Percentiles rank a stretch among this genome's conserved stretches.
phyloP scores from a whole-genome alignment of 2,797 vertebrate species.

The Xenentodon cancila region DNA sequence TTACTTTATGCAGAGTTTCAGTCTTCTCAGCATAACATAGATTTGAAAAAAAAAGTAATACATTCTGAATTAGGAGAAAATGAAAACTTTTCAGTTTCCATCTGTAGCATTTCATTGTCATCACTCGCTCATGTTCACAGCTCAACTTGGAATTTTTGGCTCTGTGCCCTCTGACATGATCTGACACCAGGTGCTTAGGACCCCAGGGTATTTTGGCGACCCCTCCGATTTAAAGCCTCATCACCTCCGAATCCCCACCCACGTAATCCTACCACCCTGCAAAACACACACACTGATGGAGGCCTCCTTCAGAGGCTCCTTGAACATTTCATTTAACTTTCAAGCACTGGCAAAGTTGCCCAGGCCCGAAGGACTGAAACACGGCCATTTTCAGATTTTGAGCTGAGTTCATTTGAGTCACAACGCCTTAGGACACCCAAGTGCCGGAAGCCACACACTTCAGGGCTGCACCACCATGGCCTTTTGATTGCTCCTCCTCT shows the following conservation, averaged over 20 bases:
- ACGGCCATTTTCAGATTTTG: conserved; percentile 19
- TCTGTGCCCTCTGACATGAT: conserved; percentile 58
- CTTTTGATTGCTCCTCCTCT: conserved; percentile 78
- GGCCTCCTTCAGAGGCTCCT: neutral
- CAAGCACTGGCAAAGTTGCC: neutral
- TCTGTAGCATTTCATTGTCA: conserved; percentile 55
- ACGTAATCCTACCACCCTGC: conserved; percentile 50
- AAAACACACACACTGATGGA: conserved; percentile 12
- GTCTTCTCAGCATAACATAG: no score
- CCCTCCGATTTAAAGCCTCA: conserved; percentile 67
- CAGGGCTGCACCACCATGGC: conserved; percentile 48
- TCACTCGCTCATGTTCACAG: conserved; percentile 45
- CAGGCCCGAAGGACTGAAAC: conserved; percentile 13
- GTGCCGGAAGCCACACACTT: conserved; percentile 53
- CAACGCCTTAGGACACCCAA: conserved; percentile 54
- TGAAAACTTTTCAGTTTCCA: conserved; percentile 20
- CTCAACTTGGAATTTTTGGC: conserved; percentile 46
- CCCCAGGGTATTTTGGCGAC: conserved; percentile 44
- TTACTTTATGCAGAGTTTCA: no score
- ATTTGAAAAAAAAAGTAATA: neutral
- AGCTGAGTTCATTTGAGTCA: conserved; percentile 42
- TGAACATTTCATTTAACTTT: conserved; percentile 13
- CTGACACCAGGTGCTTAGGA: conserved; percentile 63
- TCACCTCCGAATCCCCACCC: conserved; percentile 62
- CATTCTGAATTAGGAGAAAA: neutral